Percentiles rank a stretch among this genome's conserved stretches.
phyloP scores from a whole-genome alignment of 2,113 vertebrate species.

The Columba livia region DNA sequence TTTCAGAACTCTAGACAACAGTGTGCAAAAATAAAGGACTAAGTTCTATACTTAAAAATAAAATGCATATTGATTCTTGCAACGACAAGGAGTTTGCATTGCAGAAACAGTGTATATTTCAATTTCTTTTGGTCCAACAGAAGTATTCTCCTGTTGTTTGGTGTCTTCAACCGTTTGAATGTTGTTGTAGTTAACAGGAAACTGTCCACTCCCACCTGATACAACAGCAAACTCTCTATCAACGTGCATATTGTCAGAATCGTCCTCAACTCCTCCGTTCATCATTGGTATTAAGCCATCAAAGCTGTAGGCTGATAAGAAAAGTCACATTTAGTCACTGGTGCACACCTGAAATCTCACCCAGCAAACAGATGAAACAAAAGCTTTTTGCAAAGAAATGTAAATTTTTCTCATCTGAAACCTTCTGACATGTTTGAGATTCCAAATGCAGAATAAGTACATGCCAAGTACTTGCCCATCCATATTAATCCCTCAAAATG shows the following conservation, averaged over 20 bases:
- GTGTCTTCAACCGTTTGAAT: slow-evolving; percentile 83
- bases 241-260: slow-evolving; percentile 84
- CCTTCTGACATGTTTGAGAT: not conserved
- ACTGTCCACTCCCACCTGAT: slow-evolving; percentile 92
- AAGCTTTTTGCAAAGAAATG: not conserved
- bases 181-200: slow-evolving; percentile 86
- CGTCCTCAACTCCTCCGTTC: slow-evolving; percentile 74
- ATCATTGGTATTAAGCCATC: slow-evolving; percentile 56
- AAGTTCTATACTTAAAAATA: slow-evolving; percentile 77
- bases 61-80: slow-evolving; percentile 92
- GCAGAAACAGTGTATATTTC: slow-evolving; percentile 95
- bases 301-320: slow-evolving; percentile 67
- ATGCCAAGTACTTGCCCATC: not conserved
- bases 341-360: not conserved
- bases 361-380: not conserved
- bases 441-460: not conserved
- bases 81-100: slow-evolving; percentile 96
- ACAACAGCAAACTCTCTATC: slow-evolving; percentile 79
- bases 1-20: slow-evolving; percentile 59
- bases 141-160: slow-evolving; percentile 79
- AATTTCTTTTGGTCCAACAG: slow-evolving; percentile 87
- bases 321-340: not conserved
- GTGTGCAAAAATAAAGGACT: slow-evolving; percentile 54
- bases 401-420: not conserved
- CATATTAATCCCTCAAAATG: not conserved